Evolutionary conservation across 2,113 vertebrate species (phyloP).

Genomic region (Megalops atlanticus): DNA sequence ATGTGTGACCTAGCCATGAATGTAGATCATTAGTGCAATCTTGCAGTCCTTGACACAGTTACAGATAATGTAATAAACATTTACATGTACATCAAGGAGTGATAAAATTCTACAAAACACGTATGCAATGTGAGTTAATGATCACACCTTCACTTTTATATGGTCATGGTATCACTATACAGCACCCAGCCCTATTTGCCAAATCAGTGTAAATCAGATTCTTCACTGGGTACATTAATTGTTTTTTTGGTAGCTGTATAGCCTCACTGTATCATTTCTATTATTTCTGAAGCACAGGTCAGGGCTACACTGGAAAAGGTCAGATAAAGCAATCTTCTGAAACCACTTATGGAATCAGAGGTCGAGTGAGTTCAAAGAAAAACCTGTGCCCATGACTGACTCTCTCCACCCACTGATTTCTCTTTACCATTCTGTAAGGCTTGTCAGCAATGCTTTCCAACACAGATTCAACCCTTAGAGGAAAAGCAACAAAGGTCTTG

Average conservation of each 20-base stretch:
- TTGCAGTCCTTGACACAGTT: not conserved
- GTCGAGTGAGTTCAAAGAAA: not conserved
- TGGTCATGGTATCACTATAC: not conserved
- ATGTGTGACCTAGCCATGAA: too few relatives aligned
- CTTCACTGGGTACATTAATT: too few relatives aligned
- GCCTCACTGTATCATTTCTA: not conserved
- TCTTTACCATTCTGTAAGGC: too few relatives aligned
- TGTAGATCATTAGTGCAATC: not conserved
- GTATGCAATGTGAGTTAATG: not conserved
- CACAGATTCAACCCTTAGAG: not conserved
- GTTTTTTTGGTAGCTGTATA: too few relatives aligned
- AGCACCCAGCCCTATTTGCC: not conserved
- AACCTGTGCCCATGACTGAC: not conserved
- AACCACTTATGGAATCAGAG: not conserved
- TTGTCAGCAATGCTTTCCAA: not conserved
- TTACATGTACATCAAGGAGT: not conserved
- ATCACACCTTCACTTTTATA: slow-evolving; percentile 4
- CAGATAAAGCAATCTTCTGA: not conserved
- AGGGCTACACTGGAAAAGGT: not conserved
- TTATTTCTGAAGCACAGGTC: not conserved
- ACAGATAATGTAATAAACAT: too few relatives aligned
- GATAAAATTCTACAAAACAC: not conserved
- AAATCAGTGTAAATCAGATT: too few relatives aligned
- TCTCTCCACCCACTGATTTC: not conserved
- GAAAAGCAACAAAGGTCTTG: not conserved